A percentile compares a stretch with the other conserved stretches of the same genome.
These are phyloP conservation scores for Notocelia uddmanniana DNA, from an alignment of 2,888 invertebrate species.

Conservation along the genomic window DNA sequence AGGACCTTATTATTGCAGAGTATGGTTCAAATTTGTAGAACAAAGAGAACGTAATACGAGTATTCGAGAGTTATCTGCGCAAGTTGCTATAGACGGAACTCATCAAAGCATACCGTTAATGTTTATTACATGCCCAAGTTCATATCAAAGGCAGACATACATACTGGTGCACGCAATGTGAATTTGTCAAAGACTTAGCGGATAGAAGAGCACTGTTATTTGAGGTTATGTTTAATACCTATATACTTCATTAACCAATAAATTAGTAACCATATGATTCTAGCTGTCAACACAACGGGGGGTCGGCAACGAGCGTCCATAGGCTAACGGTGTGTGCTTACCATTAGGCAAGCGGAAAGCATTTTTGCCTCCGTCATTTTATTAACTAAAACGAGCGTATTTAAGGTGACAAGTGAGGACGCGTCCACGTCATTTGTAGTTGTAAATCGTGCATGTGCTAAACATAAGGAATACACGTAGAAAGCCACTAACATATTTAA, in stretches of 20 bases:
- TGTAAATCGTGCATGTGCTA: no score
- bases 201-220: neutral
- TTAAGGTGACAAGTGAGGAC: no score
- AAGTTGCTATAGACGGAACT: slow-evolving; percentile 15
- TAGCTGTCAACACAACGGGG: no score
- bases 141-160: slow-evolving; percentile 31
- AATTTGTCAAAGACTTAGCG: slow-evolving; percentile 5
- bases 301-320: no score
- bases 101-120: slow-evolving; percentile 36
- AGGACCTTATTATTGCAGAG: neutral
- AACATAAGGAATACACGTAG: no score
- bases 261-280: no score
- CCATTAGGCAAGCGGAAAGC: no score
- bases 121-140: slow-evolving; percentile 32
- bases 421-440: no score
- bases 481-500: no score
- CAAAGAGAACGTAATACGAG: neutral
- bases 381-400: no score
- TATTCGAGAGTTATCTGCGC: neutral
- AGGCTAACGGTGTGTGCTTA: no score
- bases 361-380: no score
- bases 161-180: slow-evolving; percentile 15
- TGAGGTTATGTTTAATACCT: neutral
- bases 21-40: neutral
- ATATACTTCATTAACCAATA: neutral